Evolutionary conservation across 2,113 vertebrate species (phyloP), one percentile per base, ranked within the genome.

Genomic region (Rallus limicola): DNA sequence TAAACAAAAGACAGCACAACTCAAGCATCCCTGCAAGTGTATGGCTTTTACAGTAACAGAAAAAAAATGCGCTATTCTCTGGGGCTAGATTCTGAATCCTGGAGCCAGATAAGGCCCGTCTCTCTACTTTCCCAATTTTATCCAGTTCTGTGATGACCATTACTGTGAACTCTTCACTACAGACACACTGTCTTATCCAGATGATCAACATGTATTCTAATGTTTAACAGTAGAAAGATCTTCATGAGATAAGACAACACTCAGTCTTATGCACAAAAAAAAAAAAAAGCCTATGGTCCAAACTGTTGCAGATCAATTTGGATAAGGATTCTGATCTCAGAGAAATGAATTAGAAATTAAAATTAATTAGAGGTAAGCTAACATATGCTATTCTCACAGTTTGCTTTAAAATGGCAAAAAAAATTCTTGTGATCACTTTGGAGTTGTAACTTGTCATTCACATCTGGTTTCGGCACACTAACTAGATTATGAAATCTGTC

Each of bases 361-460:
- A 92, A 93, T 77, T 1, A 87, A 79, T 90, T 83, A 77, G 40
- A 88, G 59, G 63, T 94, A 92, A 94, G 40, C 3, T 92, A 87
- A 64, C 75, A 68, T 82, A 92, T 77, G 71, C 36, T 86, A 90
- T 83, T 81, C 68, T 63, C 20, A 26, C 2, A 1, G 25, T 91
- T 80, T 63, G 9, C 18, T 74, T 81, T 80, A 63, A 97, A 93
- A 86, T 36, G 62, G 33, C 17, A 28, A 93, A 68, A 82, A 72
- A 81, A 16, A 7, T 20, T 87, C n/a, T 31, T 76, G 33, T 44
- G 50, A 80, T 86, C 16, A 83, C 21, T 88, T 83, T 59, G 60
- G 72, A 78, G 52, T 36, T 91, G 56, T 52, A 88, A 91, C 14
- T 86, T 90, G 24, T 55, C 75, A 80, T 82, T 86, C 67, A 69